Conservation (phyloP, 2,797 vertebrate genomes). For the Carduelis carduelis region DNA sequence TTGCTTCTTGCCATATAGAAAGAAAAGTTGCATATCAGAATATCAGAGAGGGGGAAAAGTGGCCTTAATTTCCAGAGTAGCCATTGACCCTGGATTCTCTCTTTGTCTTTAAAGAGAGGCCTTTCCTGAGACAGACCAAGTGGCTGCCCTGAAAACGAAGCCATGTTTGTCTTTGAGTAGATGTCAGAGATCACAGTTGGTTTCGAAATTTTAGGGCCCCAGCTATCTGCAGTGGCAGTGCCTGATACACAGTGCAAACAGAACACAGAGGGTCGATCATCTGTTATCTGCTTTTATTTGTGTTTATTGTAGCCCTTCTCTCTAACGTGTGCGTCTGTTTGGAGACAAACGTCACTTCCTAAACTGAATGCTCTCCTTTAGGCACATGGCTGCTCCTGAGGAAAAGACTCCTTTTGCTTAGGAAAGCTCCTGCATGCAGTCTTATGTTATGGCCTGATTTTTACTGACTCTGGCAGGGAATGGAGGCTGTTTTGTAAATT, state of each 20-base stretch:
- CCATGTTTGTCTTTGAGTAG: neutral
- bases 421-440: neutral
- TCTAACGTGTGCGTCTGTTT: rapidly evolving
- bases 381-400: neutral
- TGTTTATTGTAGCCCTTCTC: neutral
- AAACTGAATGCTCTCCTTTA: neutral
- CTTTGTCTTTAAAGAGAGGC: neutral
- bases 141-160: neutral
- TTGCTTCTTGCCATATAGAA: neutral
- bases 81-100: neutral
- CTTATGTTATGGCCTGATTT: neutral
- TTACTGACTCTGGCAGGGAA: neutral
- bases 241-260: neutral
- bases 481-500: neutral
- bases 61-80: neutral
- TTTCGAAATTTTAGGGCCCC: neutral
- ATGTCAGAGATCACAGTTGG: neutral
- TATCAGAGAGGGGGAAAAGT: neutral
- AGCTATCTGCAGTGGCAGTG: neutral
- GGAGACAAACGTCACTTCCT: neutral
- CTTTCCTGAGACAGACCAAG: neutral
- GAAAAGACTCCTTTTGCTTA: neutral
- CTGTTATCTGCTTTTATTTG: neutral
- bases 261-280: neutral
- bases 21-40: neutral